Conservation (phyloP, 2,888 invertebrate species). For the Drosophila mimica region DNA sequence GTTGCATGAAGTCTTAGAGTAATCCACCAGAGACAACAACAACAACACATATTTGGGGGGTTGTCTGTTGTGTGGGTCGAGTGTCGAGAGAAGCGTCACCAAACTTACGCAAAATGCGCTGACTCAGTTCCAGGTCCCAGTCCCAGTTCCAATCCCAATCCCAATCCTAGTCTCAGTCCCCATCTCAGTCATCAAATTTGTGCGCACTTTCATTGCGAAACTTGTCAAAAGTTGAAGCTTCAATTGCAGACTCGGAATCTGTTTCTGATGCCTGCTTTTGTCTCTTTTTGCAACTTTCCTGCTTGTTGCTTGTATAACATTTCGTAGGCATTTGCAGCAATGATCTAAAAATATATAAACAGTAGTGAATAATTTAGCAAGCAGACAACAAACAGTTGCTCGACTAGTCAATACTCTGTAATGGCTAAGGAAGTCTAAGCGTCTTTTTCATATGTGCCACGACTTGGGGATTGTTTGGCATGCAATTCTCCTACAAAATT, state of each 20-base stretch:
- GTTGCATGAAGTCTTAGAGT: background rate
- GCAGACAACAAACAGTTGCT: background rate
- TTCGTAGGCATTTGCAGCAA: background rate
- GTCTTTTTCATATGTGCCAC: background rate
- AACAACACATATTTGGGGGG: background rate
- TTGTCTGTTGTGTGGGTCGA: background rate
- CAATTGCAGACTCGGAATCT: constrained; percentile 13
- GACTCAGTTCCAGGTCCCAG: constrained; percentile 25
- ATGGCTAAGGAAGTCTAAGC: background rate
- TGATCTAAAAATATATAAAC: background rate
- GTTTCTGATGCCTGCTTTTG: constrained; percentile 13
- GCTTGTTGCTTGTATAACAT: background rate
- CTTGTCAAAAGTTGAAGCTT: constrained; percentile 19
- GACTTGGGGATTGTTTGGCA: background rate
- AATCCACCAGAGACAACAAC: background rate
- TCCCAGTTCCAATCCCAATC: background rate
- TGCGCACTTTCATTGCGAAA: constrained; percentile 32
- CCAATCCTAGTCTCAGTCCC: background rate
- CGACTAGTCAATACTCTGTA: background rate
- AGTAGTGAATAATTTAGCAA: background rate
- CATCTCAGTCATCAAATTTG: constrained; percentile 18
- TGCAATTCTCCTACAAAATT: background rate
- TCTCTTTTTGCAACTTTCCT: constrained; percentile 25
- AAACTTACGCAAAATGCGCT: constrained; percentile 45
- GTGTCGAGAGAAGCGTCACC: background rate